These are phyloP conservation scores for Acrocephalus kingi DNA, from an alignment of 2,113 vertebrate species.

Conservation along the genomic window DNA sequence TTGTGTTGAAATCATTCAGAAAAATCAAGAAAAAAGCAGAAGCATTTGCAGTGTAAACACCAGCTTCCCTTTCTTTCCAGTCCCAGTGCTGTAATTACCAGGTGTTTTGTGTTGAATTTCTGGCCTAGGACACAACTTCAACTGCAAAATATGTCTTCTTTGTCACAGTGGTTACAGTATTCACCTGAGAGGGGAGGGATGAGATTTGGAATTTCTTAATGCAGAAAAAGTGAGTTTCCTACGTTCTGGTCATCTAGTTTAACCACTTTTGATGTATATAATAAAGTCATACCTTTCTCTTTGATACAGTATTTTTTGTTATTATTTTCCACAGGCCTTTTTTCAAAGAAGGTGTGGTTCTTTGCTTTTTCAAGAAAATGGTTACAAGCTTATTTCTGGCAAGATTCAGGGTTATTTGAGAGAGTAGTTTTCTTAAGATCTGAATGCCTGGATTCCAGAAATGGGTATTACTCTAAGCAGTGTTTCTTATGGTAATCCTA, in stretches of 20 bases:
- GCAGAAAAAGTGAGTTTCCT: neutral
- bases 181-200: neutral
- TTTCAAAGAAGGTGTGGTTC: neutral
- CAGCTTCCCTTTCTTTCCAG: neutral
- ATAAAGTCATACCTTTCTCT: neutral
- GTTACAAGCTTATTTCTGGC: neutral
- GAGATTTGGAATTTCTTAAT: neutral
- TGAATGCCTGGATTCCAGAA: neutral
- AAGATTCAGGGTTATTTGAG: neutral
- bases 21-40: neutral
- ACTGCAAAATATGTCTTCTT: accelerated
- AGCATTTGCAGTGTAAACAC: neutral
- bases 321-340: neutral
- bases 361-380: neutral
- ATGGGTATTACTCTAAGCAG: neutral
- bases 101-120: neutral
- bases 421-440: neutral
- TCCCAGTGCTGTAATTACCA: neutral
- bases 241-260: neutral
- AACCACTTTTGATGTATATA: neutral
- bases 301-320: neutral
- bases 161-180: neutral
- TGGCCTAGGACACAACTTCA: neutral
- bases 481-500: neutral
- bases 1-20: neutral